These are phyloP conservation scores for Mythimna vitellina DNA, from an alignment of 2,888 invertebrate genomes.

Conservation along the genomic window DNA sequence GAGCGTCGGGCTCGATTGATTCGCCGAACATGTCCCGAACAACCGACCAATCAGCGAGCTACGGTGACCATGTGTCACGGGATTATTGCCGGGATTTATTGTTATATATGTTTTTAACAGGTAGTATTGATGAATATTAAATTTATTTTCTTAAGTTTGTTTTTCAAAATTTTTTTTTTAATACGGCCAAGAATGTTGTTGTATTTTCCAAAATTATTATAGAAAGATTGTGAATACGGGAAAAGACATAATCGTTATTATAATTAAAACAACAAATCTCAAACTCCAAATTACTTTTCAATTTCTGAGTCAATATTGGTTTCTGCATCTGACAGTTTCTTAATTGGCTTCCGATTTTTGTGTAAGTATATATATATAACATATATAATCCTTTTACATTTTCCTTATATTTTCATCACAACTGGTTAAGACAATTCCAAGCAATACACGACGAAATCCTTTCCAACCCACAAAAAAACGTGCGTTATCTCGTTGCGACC, in stretches of 20 bases:
- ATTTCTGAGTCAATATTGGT: neutral
- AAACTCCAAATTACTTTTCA: neutral
- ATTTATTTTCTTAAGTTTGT: too few species aligned
- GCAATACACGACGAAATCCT: neutral
- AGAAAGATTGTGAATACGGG: neutral
- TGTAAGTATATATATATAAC: neutral
- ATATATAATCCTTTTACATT: neutral
- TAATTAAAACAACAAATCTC: neutral
- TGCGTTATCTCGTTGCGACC: conserved; percentile 32
- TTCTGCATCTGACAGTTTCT: conserved; percentile 16
- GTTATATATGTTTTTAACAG: too few species aligned
- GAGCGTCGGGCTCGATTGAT: conserved; percentile 53
- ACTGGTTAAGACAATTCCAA: neutral
- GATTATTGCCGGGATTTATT: neutral
- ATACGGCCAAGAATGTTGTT: neutral
- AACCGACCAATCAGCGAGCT: conserved; percentile 55
- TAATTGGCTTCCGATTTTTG: conserved; percentile 5
- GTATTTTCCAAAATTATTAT: neutral
- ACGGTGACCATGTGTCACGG: conserved; percentile 13
- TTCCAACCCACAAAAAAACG: conserved; percentile 1
- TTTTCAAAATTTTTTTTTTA: neutral
- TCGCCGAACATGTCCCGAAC: conserved; percentile 48
- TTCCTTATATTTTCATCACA: neutral
- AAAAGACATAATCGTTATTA: neutral
- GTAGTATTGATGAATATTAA: neutral